Evolutionary conservation across 2,113 vertebrate genomes (phyloP).

Genomic region (Vombatus ursinus): DNA sequence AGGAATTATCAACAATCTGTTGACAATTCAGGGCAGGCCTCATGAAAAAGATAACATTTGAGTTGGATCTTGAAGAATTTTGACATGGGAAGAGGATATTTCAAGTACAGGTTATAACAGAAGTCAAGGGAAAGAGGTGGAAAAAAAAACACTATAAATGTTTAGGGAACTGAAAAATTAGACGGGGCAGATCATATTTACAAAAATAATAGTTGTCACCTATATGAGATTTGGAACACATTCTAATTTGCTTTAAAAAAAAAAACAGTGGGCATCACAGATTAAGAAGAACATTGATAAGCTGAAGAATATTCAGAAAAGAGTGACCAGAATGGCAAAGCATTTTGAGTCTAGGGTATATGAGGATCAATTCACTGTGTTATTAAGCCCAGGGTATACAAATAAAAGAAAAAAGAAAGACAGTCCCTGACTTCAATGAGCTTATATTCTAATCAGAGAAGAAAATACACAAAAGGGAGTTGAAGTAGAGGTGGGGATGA

Average conservation of each 20-base stretch:
- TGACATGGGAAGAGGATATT: background rate
- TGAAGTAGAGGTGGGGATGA: background rate
- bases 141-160: background rate
- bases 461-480: background rate
- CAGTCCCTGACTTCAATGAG: background rate
- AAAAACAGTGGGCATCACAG: background rate
- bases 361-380: background rate
- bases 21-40: background rate
- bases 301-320: background rate
- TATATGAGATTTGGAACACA: background rate
- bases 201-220: background rate
- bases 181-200: background rate
- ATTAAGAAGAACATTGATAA: background rate
- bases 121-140: background rate
- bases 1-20: background rate
- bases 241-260: background rate
- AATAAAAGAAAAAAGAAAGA: background rate
- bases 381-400: background rate
- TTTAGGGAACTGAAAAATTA: background rate
- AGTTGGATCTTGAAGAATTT: background rate
- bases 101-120: background rate
- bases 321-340: background rate
- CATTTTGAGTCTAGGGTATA: background rate
- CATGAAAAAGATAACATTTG: background rate
- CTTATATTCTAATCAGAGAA: background rate